Conservation (phyloP, 2,113 vertebrate genomes). For the Myxocyprinus asiaticus region DNA sequence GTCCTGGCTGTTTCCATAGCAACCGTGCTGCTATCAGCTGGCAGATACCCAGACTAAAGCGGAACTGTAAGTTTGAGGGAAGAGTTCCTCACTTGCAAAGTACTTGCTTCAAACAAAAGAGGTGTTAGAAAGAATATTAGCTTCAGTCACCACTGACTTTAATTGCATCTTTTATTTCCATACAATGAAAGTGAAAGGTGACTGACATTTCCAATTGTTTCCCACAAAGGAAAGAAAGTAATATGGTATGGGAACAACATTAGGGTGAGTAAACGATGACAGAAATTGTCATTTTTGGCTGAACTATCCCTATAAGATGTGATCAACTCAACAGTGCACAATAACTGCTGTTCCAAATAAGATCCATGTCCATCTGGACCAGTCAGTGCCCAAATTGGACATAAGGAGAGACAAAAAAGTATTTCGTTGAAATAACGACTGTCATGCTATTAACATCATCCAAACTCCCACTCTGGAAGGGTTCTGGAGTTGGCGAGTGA, state of each 20-base stretch:
- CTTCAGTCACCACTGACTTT: no score
- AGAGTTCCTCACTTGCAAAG: conserved; percentile 29
- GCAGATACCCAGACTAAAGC: conserved; percentile 66
- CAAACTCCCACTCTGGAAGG: conserved; percentile 37
- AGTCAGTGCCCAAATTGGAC: conserved; percentile 29
- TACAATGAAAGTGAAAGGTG: no score
- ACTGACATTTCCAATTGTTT: not conserved
- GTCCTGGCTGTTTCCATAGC: conserved; percentile 70
- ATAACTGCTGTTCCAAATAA: not conserved
- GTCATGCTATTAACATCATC: conserved; percentile 42
- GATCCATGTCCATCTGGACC: conserved; percentile 27
- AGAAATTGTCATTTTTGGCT: no score
- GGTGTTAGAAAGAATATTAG: no score
- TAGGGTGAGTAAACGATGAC: no score
- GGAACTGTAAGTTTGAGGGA: conserved; percentile 53
- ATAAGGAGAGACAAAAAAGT: conserved; percentile 26
- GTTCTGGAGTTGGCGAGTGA: conserved; percentile 19
- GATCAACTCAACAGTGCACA: no score
- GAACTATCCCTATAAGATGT: no score
- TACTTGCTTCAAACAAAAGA: not conserved
- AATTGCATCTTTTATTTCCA: no score
- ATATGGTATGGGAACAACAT: no score
- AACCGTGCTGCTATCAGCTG: conserved; percentile 65
- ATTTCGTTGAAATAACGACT: conserved; percentile 27
- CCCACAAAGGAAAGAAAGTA: conserved; percentile 4